Evolutionary conservation across 1,140 invertebrate genomes (phyloP), one percentile per base, ranked within the genome.

Genomic region (Hylaeus volcanicus): DNA sequence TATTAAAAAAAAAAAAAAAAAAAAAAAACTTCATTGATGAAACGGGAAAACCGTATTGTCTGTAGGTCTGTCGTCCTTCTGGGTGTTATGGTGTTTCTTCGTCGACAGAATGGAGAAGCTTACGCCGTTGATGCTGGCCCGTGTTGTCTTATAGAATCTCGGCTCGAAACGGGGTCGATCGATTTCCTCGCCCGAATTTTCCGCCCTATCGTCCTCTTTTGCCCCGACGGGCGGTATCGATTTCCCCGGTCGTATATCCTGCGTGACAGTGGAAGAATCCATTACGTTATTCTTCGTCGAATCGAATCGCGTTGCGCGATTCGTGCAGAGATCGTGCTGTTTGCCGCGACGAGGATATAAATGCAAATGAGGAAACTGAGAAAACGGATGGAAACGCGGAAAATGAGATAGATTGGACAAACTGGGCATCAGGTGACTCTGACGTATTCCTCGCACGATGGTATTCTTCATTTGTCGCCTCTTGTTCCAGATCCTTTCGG

Each of bases 401-500:
- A 68, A 48, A 37, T 60, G 74, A 3, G 61, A 45, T 1, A 72
- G 58, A 15, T 74, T 60, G 14, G 61, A 85, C 26, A 37, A 76
- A 26, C 6, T 82, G 58, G 85, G 61, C 58, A 87, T 81, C 41
- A 87, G 41, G 37, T 78, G 76, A 56, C 74, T 82, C 6, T 80
- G 48, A 12, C 83, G 75, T 45, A 88, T 77, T 14, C 86, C 43
- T 26, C 83, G 82, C 6, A 88, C 69, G 5, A 88, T 84, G 0
- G 63, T 87, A 14, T 88, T 72, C 14, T 76, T 74, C 84, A 86
- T 86, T 41, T 82, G 79, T 3, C 56, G 71, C 11, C 90, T 72
- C n/a, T 90, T 89, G 51, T 89, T 82, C 91, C 90, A 92, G 63
- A 91, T 86, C 61, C 90, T 81, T 63, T 92, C 91, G 8, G 87